Conservation (phyloP, 2,797 vertebrate species). For the Sorex maritimensis region DNA sequence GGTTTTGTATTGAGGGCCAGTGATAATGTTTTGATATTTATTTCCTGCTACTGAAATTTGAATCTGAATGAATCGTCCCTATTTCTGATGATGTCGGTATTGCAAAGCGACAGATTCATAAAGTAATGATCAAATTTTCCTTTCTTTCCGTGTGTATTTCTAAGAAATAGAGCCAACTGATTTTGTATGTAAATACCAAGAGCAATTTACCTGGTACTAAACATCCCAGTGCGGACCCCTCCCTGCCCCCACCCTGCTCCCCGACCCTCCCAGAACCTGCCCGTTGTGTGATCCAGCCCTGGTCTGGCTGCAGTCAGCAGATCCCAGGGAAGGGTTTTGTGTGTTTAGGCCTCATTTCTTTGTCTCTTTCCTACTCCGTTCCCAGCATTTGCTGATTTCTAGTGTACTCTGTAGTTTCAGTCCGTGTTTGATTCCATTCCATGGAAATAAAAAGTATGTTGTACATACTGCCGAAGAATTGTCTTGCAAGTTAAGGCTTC, state of each 20-base stretch:
- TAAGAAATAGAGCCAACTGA: slow-evolving; percentile 88
- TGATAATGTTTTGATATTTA: slow-evolving; percentile 90
- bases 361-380: slow-evolving; percentile 91
- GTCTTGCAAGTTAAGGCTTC: slow-evolving; percentile 98
- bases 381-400: slow-evolving; percentile 92
- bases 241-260: slow-evolving; percentile 1
- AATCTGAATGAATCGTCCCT: slow-evolving; percentile 86
- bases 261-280: slow-evolving; percentile 44
- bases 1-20: slow-evolving; percentile 85
- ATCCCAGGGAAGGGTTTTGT: slow-evolving; percentile 87
- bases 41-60: slow-evolving; percentile 90
- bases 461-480: slow-evolving; percentile 98
- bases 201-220: slow-evolving; percentile 88
- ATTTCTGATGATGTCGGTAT: slow-evolving; percentile 84
- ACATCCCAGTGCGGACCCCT: slow-evolving; percentile 75
- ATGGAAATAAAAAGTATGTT: slow-evolving; percentile 98
- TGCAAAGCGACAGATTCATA: slow-evolving; percentile 85
- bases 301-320: slow-evolving; percentile 83
- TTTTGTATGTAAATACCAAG: slow-evolving; percentile 90
- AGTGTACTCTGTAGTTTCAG: slow-evolving; percentile 92
- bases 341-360: slow-evolving; percentile 91
- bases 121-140: slow-evolving; percentile 87
- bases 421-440: slow-evolving; percentile 94
- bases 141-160: slow-evolving; percentile 86
- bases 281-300: slow-evolving; percentile 79